A percentile compares a stretch with the other conserved stretches of the same genome.
Conservation (phyloP, 2,113 vertebrate species). For the Pristiophorus japonicus region DNA sequence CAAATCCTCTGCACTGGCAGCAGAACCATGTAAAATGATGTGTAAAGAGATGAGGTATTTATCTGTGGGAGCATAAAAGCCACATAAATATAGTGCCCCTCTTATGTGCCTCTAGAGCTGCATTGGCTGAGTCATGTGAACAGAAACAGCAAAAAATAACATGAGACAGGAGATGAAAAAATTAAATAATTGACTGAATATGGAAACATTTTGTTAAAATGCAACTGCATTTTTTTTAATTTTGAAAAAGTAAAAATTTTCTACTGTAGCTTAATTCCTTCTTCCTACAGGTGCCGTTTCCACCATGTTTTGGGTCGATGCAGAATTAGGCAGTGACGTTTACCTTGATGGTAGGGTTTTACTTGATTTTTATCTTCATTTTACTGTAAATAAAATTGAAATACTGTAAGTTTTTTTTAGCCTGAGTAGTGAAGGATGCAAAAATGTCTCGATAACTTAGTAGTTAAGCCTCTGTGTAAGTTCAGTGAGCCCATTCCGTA, state of each 20-base stretch:
- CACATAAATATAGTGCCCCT: neutral
- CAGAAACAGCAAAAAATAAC: neutral
- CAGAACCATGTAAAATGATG: neutral
- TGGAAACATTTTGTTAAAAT: neutral
- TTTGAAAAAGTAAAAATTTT: neutral
- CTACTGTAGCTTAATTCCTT: neutral
- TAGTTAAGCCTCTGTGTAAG: neutral
- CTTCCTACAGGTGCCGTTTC: slow-evolving; percentile 77
- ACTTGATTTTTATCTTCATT: neutral
- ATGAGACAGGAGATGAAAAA: neutral
- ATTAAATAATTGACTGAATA: neutral
- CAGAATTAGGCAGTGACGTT: slow-evolving; percentile 90
- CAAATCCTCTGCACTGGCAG: neutral
- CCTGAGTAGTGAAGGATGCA: neutral
- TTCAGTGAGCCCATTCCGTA: neutral
- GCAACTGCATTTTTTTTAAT: no score
- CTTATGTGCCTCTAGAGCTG: neutral
- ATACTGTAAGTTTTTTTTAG: slow-evolving; percentile 21
- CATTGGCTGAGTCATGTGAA: neutral
- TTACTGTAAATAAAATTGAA: neutral
- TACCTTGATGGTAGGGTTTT: slow-evolving; percentile 85
- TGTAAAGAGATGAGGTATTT: neutral
- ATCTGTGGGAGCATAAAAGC: neutral
- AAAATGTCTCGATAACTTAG: neutral
- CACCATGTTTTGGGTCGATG: slow-evolving; percentile 96